Percentiles rank a stretch among this genome's conserved stretches.
Conservation (phyloP, 2,797 vertebrate genomes). For the Amazona finschi region DNA sequence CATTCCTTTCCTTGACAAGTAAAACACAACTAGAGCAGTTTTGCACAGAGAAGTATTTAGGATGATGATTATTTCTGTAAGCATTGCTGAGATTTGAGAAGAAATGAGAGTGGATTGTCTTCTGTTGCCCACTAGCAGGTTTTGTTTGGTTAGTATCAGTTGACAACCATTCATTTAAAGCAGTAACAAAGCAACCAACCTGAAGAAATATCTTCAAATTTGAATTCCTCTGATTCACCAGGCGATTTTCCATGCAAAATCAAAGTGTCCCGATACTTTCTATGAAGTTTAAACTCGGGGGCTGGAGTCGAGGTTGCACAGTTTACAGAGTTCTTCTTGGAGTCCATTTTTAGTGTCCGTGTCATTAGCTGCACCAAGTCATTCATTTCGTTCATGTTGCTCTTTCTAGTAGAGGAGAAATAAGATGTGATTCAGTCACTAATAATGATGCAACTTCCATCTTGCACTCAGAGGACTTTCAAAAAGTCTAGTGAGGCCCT, state of each 20-base stretch:
- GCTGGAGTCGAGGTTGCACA: slow-evolving; percentile 18
- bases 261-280: slow-evolving; percentile 91
- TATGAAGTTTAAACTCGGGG: slow-evolving; percentile 88
- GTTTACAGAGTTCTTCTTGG: slow-evolving; percentile 74
- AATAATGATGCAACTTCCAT: background rate
- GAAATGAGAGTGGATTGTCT: background rate
- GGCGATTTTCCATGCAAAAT: slow-evolving; percentile 88
- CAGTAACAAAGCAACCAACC: slow-evolving; percentile 70
- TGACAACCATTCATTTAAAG: background rate
- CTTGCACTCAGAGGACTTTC: background rate
- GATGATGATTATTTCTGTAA: background rate
- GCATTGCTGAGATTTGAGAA: background rate
- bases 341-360: slow-evolving; percentile 86
- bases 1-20: background rate
- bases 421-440: background rate
- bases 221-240: slow-evolving; percentile 78
- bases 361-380: slow-evolving; percentile 96
- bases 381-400: slow-evolving; percentile 84
- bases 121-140: background rate
- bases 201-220: slow-evolving; percentile 79
- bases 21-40: background rate
- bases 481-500: background rate
- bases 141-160: background rate
- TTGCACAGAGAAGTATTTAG: background rate
- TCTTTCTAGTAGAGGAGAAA: slow-evolving; percentile 75